Evolutionary conservation across 2,797 vertebrate species (phyloP), one percentile per base, ranked within the genome.

Genomic region (Lagodon rhomboides): DNA sequence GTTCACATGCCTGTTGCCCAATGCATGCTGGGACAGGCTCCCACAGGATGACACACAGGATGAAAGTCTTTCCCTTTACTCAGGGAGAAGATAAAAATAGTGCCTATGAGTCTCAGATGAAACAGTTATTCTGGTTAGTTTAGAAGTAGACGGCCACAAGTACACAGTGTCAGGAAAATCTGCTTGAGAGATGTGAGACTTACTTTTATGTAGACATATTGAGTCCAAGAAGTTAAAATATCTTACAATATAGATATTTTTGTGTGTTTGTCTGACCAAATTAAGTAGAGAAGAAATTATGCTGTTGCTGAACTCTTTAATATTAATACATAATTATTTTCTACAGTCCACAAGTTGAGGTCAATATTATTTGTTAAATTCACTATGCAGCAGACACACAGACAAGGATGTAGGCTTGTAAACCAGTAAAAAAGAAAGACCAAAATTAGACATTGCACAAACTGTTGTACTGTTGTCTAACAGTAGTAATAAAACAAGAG

Each of bases 71-170:
- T 54, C 1, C 67, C 44, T 73, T 80, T 44, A 60, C 47, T 67
- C 43, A 41, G 41, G 46, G 51, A 25, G 22, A 77, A 22, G 55
- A 61, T 70, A 82, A 86, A 90, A 87, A 87, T 87, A 89, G 75
- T 34, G 27, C 25, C 49, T 3, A 3, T 49, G 43, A 51, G 43
- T 77, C 43, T 34, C 41, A 72, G 81, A 84, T 83, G 23, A 73
- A 70, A 74, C 38, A n/a, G 23, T 66, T 75, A 55, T 46, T 80
- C 41, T 79, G 0, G 76, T 76, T 79, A 5, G 41, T 74, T 83
- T 1, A 64, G 49, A 58, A 34, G 41, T 30, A 46, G 71, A 82
- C 51, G 66, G 62, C 38, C 50, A 3, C 5, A 46, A 83, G 46
- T 30, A 53, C 62, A 43, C 5, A n/a, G 20, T 61, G 71, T 75